Evolutionary conservation across 2,113 vertebrate species (phyloP).

Genomic region (Galemys pyrenaicus): DNA sequence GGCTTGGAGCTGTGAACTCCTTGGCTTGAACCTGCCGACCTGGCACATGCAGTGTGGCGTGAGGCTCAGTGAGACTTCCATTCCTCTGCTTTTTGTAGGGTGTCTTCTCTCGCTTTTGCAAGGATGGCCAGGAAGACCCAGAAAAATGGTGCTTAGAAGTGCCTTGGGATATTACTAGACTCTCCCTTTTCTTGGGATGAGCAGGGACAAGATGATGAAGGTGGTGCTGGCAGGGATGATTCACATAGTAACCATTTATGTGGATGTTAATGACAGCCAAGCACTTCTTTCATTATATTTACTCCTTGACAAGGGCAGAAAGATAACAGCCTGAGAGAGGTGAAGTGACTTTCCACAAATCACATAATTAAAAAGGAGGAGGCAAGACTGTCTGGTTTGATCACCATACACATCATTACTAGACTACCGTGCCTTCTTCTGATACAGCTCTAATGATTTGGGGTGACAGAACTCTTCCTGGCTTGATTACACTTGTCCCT

Average conservation of each 20-base stretch:
- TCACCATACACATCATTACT: not conserved
- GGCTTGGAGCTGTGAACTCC: not conserved
- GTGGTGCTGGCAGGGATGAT: not conserved
- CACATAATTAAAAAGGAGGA: not conserved
- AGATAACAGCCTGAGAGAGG: not conserved
- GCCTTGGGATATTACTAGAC: not conserved
- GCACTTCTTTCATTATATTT: not conserved
- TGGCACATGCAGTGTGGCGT: not conserved
- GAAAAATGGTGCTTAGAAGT: not conserved
- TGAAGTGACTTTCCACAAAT: not conserved
- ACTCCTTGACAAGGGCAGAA: not conserved
- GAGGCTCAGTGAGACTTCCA: not conserved
- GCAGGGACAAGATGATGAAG: not conserved
- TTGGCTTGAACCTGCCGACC: not conserved
- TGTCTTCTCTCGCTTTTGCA: not conserved
- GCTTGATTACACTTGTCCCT: not conserved
- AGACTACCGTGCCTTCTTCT: not conserved
- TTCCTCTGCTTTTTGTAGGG: not conserved
- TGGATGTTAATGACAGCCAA: not conserved
- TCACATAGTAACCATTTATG: accelerated
- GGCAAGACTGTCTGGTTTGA: not conserved
- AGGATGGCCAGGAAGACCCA: not conserved
- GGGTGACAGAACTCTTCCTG: not conserved
- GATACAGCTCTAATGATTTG: not conserved
- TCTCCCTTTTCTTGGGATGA: not conserved